Base-by-base conservation (phyloP, 1,140 invertebrate species). In the Xylocopa sonorina region DNA sequence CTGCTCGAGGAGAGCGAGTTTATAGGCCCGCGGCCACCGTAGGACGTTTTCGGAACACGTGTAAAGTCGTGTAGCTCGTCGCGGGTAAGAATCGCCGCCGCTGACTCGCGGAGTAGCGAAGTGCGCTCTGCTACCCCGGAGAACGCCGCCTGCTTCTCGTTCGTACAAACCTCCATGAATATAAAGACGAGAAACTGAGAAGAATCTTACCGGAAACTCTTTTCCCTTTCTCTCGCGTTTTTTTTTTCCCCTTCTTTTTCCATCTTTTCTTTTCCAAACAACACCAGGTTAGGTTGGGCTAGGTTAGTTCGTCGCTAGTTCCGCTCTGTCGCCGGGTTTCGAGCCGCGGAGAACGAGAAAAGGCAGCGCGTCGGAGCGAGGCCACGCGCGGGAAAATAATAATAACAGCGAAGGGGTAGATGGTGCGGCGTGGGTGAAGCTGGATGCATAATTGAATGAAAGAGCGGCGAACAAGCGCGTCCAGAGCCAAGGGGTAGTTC, bases 371-470 rank as follows among this genome's bases (percentile, higher is more conserved):
- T 14, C 14, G 55, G 29, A 41, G n/a, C 51, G 63, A 68, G 51
- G 55, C 46, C 46, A 68, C 57, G 74, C 68, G 82, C 55, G 51
- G 82, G 73, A 74, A 84, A 85, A 81, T 81, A 84, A 84, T 81
- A 85, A 81, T 76, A 84, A 81, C 81, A 76, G 84, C 27, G 43
- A 9, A 24, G 67, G 48, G 50, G n/a, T n/a, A n/a, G n/a, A 38
- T 51, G 51, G 51, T 51, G 74, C 32, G 53, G 66, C 51, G 75
- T 27, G 57, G 63, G 38, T 41, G 66, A 69, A 53, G 79, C 83
- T 69, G 64, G 82, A 87, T 88, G 84, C 88, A 91, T 90, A 90
- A 90, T 90, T 90, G 88, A 90, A 89, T 89, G 88, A 88, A 88
- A 89, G 84, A 83, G 83, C 84, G 69, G 79, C 66, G 79, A 85